These are phyloP conservation scores for Pocillopora grandis DNA, from an alignment of 92 coral and sea anemone species.

Conservation along the genomic window DNA sequence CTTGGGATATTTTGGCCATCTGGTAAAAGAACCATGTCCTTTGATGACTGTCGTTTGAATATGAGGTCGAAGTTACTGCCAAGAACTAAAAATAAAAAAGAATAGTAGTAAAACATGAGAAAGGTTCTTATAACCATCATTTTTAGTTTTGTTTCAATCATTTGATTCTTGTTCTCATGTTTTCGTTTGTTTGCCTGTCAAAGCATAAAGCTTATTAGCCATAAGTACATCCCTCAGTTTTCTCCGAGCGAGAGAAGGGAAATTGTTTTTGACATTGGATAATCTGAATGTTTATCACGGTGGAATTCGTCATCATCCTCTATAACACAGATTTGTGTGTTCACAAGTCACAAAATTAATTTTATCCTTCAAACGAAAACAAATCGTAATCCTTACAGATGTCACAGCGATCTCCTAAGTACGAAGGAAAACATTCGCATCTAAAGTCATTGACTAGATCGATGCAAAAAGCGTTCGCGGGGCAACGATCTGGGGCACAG, in stretches of 20 bases:
- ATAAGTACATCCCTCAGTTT: too few relatives aligned
- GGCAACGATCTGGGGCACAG: constrained; percentile 54
- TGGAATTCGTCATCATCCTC: too few relatives aligned
- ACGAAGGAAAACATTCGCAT: constrained; percentile 43
- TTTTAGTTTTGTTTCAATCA: too few relatives aligned
- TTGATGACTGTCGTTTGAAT: constrained; percentile 40
- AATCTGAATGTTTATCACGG: too few relatives aligned
- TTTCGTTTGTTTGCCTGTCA: too few relatives aligned
- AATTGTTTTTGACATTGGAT: too few relatives aligned
- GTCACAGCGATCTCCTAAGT: constrained; percentile 58
- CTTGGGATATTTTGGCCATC: constrained; percentile 28
- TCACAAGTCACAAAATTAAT: background rate
- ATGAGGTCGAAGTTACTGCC: constrained; percentile 56
- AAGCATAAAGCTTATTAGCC: too few relatives aligned
- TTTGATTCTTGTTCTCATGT: too few relatives aligned
- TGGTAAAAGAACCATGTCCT: constrained; percentile 39
- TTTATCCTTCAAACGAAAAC: background rate
- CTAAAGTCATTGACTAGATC: constrained; percentile 47
- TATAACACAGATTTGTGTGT: too few relatives aligned
- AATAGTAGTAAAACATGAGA: background rate
- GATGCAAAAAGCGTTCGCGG: constrained; percentile 36
- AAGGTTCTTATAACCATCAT: background rate
- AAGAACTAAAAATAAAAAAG: constrained; percentile 35
- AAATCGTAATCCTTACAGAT: constrained; percentile 33
- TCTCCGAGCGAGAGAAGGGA: too few relatives aligned